Evolutionary conservation across 2,797 vertebrate species (phyloP), one percentile per base, ranked within the genome.

Genomic region (Enteromius thamalakanensis): DNA sequence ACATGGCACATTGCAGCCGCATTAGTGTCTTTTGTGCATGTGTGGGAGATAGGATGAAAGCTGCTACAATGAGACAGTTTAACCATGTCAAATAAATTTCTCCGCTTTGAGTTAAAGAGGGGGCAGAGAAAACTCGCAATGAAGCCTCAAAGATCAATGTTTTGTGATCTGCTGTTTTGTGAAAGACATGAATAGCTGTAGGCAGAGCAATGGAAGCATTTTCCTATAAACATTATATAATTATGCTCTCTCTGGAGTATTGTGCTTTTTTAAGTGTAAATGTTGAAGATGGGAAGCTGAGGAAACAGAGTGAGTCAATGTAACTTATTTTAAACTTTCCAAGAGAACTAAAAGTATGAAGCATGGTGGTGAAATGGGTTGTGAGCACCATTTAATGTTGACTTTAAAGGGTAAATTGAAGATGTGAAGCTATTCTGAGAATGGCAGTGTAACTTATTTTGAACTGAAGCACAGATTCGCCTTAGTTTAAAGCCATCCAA

Each of bases 51-150:
- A 5, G 67, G 32, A 77, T 62, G 82, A 77, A 74, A 64, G 49
- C 21, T 51, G 42, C 17, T 49, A 70, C 78, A 76, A 74, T 58
- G 77, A 84, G 69, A 58, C 37, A 29, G n/a, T 80, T 84, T 74
- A 84, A 74, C 81, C 29, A 34, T 77, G 81, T 78, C 74, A 77
- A 83, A 83, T 76, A 58, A 77, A 82, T 70, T 70, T 75, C 81
- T 69, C 49, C 17, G 23, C 74, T 77, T 10, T 26, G 26, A 83
- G 81, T 77, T 34, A 58, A 70, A 83, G 51, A 82, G 60, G 47
- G 49, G 49, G 45, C 29, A 75, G 70, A 68, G 49, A 69, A 82
- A 69, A 45, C 62, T 49, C 3, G 1, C 45, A 76, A 68, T 76
- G 42, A 67, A 68, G 49, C 74, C 26, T 76, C 19, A 67, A 82